Percentiles rank a stretch among this genome's conserved stretches.
phyloP scores from a whole-genome alignment of 2,113 vertebrate species.

The Xenopus laevis region DNA sequence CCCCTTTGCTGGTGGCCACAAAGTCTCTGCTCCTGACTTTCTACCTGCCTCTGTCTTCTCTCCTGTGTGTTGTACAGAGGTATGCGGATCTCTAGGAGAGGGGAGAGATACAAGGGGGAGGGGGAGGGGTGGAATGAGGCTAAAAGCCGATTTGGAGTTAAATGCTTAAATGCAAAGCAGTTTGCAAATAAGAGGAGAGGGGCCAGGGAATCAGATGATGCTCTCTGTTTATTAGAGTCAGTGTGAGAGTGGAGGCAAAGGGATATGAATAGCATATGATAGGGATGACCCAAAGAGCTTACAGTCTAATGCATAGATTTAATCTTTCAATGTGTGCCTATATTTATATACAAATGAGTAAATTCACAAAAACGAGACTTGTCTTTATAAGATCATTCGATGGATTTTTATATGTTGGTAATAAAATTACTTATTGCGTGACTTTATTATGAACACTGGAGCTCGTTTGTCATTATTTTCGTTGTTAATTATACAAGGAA shows the following conservation, averaged over 20 bases:
- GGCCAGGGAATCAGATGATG: constrained; percentile 27
- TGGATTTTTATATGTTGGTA: too few relatives aligned
- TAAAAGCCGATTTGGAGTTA: constrained; percentile 46
- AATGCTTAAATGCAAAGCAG: constrained; percentile 46
- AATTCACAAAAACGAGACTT: too few relatives aligned
- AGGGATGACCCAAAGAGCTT: not conserved
- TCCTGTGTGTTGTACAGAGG: constrained; percentile 13
- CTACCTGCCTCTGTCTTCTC: constrained; percentile 17
- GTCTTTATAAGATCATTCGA: too few relatives aligned
- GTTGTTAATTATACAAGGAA: too few relatives aligned
- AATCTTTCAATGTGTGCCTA: not conserved
- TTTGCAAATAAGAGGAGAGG: constrained; percentile 40
- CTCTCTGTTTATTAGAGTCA: not conserved
- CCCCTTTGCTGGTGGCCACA: not conserved
- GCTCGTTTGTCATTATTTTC: too few relatives aligned
- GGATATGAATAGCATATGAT: not conserved
- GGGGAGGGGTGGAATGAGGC: constrained; percentile 26
- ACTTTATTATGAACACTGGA: too few relatives aligned
- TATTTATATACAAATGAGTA: too few relatives aligned
- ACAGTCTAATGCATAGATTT: not conserved
- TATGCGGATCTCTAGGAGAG: constrained; percentile 21
- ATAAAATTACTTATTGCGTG: too few relatives aligned
- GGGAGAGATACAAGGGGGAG: constrained; percentile 3
- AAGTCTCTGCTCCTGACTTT: not conserved
- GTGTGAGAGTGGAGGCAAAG: not conserved